Evolutionary conservation across 2,113 vertebrate species (phyloP).

Genomic region (Eulemur rufifrons): DNA sequence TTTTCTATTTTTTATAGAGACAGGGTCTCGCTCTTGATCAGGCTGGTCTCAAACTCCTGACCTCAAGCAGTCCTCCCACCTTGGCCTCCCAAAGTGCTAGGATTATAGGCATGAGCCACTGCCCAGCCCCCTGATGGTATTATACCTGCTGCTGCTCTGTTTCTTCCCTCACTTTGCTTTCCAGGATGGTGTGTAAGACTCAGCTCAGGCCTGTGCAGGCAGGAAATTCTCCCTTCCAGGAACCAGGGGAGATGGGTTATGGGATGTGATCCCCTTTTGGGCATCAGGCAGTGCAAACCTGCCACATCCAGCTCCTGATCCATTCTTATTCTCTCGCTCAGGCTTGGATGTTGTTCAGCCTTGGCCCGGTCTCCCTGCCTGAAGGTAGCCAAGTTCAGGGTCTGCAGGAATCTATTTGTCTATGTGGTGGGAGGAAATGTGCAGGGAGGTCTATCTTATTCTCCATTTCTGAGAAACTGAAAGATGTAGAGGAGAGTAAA

Average conservation of each 20-base stretch:
- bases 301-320: background rate
- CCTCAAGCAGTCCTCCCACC: too few species aligned
- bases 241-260: background rate
- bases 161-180: constrained; percentile 26
- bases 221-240: background rate
- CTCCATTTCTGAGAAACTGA: constrained; percentile 26
- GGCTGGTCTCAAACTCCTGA: too few species aligned
- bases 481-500: background rate
- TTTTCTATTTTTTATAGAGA: too few species aligned
- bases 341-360: background rate
- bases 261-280: background rate
- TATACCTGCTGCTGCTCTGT: background rate
- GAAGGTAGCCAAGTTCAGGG: constrained; percentile 1
- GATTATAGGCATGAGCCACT: too few species aligned
- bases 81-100: too few species aligned
- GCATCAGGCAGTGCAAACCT: background rate
- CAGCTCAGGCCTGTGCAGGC: background rate
- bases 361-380: background rate
- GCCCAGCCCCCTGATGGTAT: background rate
- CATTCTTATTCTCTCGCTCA: background rate
- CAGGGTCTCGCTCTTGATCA: too few species aligned
- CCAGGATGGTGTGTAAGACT: constrained; percentile 17
- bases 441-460: background rate
- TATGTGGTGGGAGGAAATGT: background rate
- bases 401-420: constrained; percentile 17